These are phyloP conservation scores for Pyrochroa serraticornis DNA, from an alignment of 2,888 invertebrate genomes.

Conservation along the genomic window DNA sequence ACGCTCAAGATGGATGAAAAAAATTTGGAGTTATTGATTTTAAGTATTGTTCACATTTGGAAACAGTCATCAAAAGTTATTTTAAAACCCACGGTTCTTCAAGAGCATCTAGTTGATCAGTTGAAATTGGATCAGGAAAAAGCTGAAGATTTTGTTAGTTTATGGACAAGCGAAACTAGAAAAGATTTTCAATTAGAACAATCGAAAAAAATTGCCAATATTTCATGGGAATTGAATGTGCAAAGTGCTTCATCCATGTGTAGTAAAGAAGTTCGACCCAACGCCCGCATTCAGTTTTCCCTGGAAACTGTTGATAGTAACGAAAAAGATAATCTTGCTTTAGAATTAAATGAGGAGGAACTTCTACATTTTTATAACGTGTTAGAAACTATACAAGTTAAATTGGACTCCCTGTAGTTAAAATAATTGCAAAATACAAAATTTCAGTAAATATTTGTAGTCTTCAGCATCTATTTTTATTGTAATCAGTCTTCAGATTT, in stretches of 20 bases:
- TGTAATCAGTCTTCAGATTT: too few relatives aligned
- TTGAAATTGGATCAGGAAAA: conserved; percentile 61
- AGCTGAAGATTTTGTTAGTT: conserved; percentile 62
- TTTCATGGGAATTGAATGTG: conserved; percentile 64
- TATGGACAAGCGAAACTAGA: conserved; percentile 63
- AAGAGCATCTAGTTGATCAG: conserved; percentile 60
- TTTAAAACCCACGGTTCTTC: conserved; percentile 62
- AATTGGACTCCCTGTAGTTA: conserved; percentile 42
- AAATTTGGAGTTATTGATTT: conserved; percentile 43
- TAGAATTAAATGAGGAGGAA: conserved; percentile 62
- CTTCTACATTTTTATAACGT: conserved; percentile 61
- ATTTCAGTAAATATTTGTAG: neutral
- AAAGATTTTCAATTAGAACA: conserved; percentile 60
- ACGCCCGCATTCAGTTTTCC: conserved; percentile 60
- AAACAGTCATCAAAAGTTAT: conserved; percentile 61
- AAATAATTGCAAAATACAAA: neutral
- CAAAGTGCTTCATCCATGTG: conserved; percentile 60
- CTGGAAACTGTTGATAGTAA: conserved; percentile 41
- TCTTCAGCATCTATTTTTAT: too few relatives aligned
- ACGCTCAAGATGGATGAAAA: conserved; percentile 41
- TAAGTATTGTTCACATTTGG: conserved; percentile 55
- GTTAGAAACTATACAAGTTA: conserved; percentile 61
- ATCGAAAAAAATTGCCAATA: conserved; percentile 59
- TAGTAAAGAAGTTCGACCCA: conserved; percentile 57
- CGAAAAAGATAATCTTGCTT: conserved; percentile 54